Conservation (phyloP, 1,140 invertebrate genomes). For the Tetragnatha versicolor region DNA sequence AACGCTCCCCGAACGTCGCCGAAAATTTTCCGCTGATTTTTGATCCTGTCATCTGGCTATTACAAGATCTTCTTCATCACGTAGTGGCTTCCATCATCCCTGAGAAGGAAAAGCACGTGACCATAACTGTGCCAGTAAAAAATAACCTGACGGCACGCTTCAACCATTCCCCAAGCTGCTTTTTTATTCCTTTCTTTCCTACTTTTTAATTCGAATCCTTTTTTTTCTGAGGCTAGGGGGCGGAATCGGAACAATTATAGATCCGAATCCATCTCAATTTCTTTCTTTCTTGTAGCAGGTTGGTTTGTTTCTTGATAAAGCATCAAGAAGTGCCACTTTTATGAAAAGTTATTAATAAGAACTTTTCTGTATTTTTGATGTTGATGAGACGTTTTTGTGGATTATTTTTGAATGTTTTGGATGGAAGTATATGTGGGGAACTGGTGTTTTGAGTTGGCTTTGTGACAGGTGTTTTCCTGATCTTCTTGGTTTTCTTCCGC, state of each 20-base stretch:
- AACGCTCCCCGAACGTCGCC: neutral
- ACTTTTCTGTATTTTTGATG: no score
- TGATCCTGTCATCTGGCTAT: neutral
- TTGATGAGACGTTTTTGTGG: no score
- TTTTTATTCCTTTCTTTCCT: neutral
- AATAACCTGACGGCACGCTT: neutral
- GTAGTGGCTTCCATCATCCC: conserved; percentile 8
- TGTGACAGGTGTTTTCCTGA: neutral
- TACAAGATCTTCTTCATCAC: conserved; percentile 17
- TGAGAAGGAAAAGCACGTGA: neutral
- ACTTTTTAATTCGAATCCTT: neutral
- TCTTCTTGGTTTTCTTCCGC: neutral
- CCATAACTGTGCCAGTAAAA: neutral
- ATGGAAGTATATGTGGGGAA: no score
- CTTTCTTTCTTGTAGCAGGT: neutral
- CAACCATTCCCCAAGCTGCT: neutral
- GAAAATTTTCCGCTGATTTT: conserved; percentile 4
- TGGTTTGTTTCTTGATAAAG: neutral
- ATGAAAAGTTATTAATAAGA: neutral
- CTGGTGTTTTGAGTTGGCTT: conserved; percentile 31
- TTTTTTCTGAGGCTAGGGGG: neutral
- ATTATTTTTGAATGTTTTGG: no score
- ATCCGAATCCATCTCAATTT: no score
- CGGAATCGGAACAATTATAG: neutral
- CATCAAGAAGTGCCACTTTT: neutral